Conservation (phyloP, 37 sponge, comb jelly and placozoan genomes). For the Beroe forskalii region DNA sequence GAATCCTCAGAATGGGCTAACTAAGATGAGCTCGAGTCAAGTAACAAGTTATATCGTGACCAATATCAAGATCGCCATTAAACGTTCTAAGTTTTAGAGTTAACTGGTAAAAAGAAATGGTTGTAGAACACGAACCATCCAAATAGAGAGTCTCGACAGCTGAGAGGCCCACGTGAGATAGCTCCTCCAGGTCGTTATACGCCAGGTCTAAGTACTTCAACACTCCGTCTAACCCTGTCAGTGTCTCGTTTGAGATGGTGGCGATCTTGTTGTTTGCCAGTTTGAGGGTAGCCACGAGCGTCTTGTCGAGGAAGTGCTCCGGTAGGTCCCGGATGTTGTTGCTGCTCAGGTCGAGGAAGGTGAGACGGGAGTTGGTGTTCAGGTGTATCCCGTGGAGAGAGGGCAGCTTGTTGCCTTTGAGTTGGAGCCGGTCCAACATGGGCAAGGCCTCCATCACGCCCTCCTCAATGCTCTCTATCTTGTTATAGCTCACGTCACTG, state of each 20-base stretch:
- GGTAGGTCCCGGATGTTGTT: neutral
- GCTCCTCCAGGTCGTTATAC: neutral
- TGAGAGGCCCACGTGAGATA: neutral
- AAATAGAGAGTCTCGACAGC: neutral
- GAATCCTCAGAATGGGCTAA: too few species aligned
- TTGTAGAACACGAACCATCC: neutral
- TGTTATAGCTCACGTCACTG: slow-evolving; percentile 5
- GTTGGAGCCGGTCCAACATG: neutral
- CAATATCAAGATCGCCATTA: too few species aligned
- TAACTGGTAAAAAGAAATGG: neutral
- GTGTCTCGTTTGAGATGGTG: neutral
- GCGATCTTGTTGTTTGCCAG: slow-evolving; percentile 1
- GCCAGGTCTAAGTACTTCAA: neutral
- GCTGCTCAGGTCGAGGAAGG: neutral
- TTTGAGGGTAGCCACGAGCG: neutral
- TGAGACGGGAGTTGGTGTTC: neutral
- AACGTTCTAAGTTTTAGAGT: neutral
- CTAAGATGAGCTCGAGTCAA: too few species aligned
- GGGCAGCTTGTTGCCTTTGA: neutral
- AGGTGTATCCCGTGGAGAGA: neutral
- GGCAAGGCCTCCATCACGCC: neutral
- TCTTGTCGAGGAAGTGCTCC: slow-evolving; percentile 1
- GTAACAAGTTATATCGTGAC: too few species aligned
- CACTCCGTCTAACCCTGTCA: neutral
- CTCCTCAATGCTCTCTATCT: neutral